Conservation (phyloP, 2,797 vertebrate species). For the Syndactyla subalaris region DNA sequence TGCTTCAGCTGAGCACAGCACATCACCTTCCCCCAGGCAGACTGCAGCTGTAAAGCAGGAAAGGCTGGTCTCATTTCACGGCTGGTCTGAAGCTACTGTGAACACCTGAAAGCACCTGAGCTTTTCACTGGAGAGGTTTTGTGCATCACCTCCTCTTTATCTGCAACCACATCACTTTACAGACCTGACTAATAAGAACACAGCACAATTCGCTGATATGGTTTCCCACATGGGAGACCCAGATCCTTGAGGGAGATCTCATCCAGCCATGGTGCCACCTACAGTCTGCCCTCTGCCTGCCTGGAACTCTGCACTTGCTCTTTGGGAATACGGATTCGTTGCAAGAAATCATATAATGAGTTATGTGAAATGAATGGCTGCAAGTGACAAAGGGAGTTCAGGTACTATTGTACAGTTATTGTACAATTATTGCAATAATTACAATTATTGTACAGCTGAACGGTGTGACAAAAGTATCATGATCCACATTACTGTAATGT, state of each 20-base stretch:
- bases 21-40: neutral
- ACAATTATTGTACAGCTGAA: neutral
- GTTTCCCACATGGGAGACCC: neutral
- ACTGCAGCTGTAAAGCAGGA: neutral
- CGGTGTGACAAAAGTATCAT: neutral
- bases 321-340: neutral
- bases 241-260: neutral
- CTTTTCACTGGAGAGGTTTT: neutral
- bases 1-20: neutral
- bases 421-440: neutral
- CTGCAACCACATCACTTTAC: neutral
- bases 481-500: accelerated
- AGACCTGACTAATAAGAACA: neutral
- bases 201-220: neutral
- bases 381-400: neutral
- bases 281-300: neutral
- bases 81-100: neutral
- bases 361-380: neutral
- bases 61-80: neutral
- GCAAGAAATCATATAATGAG: neutral
- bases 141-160: neutral
- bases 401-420: neutral
- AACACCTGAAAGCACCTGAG: neutral
- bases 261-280: neutral
- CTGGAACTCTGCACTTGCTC: neutral